Base-by-base conservation (phyloP, 2,113 vertebrate genomes). In the Montifringilla adamsi region DNA sequence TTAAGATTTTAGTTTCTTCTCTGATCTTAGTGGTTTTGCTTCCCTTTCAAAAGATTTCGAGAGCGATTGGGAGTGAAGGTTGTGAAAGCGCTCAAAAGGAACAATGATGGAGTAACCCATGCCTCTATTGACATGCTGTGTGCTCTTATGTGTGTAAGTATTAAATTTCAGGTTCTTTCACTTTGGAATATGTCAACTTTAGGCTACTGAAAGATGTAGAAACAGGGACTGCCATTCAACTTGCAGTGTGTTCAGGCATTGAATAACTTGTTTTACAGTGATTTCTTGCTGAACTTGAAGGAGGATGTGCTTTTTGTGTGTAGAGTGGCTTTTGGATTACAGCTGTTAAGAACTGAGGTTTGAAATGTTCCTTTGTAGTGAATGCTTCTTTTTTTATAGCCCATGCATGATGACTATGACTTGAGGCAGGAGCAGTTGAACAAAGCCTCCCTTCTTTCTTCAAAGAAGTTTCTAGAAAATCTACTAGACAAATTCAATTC, bases 91-190 rank as follows among this genome's bases (percentile, higher is more conserved):
- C 98, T 99, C 90, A 99, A 99, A 97, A 98, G 98, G 91, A 99
- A 98, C 97, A 98, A 99, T 94, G 99, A 99, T 49, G 98, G 99
- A 26, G 99, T 99, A n/a, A 99, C 98, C 31, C 99, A 99, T 78
- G 99, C 99, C 39, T 99, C 99, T 67, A 98, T 99, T 62, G 99
- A 99, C 96, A 99, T 99, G 99, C 99, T 99, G 24, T 99, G 99
- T 97, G 99, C 99, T 49, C 99, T 99, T 35, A 99, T 99, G 99
- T 99, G 99, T 99, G 99, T 99, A 98, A 99, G 99, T 99, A 91
- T 91, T 91, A 64, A 74, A 56, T 13, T 75, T 27, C 17, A 60
- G 26, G 8, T 59, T 74, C 26, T 87, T 66, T 63, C 3, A 4
- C 27, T 87, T 68, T 20, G 24, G 26, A 50, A 27, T 50, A 6